phyloP scores from a whole-genome alignment of 2,888 invertebrate genomes.

The Pammene fasciana region DNA sequence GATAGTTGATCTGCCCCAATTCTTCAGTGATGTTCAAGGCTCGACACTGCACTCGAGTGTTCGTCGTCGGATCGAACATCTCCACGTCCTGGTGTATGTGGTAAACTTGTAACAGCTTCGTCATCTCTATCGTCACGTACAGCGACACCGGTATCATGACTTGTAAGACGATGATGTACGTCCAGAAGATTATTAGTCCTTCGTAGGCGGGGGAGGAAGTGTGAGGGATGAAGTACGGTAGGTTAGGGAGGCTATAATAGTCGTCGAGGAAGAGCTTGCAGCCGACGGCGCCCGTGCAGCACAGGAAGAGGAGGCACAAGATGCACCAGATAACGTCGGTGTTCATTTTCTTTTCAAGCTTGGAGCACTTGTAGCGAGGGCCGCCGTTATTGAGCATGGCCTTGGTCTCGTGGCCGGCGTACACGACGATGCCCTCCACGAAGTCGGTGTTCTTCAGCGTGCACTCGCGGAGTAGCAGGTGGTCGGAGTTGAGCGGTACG shows the following conservation, averaged over 20 bases:
- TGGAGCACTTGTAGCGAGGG: conserved; percentile 95
- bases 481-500: conserved; percentile 93
- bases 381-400: conserved; percentile 99
- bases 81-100: conserved; percentile 96
- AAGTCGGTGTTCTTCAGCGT: conserved; percentile 98
- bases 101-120: conserved; percentile 97
- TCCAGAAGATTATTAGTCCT: conserved; percentile 96
- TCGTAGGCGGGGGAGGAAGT: conserved; percentile 86
- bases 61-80: conserved; percentile 92
- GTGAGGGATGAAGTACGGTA: conserved; percentile 87
- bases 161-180: conserved; percentile 97
- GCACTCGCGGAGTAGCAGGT: conserved; percentile 96
- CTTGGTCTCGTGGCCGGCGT: conserved; percentile 98
- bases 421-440: conserved; percentile 97
- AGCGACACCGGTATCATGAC: conserved; percentile 98
- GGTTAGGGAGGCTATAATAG: conserved; percentile 72
- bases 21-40: conserved; percentile 99
- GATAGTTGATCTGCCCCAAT: conserved; percentile 94
- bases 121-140: conserved; percentile 98
- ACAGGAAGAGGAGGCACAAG: conserved; percentile 93
- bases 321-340: conserved; percentile 98
- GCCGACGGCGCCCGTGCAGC: conserved; percentile 95
- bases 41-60: conserved; percentile 91
- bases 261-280: conserved; percentile 92
- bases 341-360: conserved; percentile 96